Evolutionary conservation across 2,113 vertebrate genomes (phyloP).

Genomic region (Gasterosteus nipponicus): DNA sequence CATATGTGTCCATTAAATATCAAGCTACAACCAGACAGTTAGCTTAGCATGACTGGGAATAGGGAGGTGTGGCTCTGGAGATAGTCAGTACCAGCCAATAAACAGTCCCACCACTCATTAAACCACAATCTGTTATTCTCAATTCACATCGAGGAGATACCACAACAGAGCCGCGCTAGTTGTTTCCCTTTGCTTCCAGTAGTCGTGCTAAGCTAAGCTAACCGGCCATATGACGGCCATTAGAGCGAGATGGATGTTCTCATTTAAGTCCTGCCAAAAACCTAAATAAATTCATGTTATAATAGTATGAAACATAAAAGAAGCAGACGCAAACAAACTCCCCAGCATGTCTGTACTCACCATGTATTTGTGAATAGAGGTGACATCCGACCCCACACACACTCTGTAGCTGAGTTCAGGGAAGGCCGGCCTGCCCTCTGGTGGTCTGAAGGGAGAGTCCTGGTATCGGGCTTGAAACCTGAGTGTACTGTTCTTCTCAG

Average conservation of each 20-base stretch:
- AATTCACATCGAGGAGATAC: not conserved
- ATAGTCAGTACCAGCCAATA: too few species aligned
- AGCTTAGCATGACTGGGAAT: not conserved
- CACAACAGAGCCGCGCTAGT: not conserved
- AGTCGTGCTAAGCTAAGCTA: not conserved
- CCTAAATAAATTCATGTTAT: not conserved
- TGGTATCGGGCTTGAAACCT: slow-evolving; percentile 90
- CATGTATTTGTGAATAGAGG: slow-evolving; percentile 95
- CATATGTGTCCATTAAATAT: not conserved
- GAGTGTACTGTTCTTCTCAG: slow-evolving; percentile 83
- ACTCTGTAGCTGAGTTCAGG: slow-evolving; percentile 93
- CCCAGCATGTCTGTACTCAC: slow-evolving; percentile 54
- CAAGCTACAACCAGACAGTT: not conserved
- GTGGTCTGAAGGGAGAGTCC: slow-evolving; percentile 87
- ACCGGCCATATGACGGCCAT: not conserved
- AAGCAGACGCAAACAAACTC: not conserved
- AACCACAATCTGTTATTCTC: too few species aligned
- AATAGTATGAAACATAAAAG: not conserved
- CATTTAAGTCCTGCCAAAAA: not conserved
- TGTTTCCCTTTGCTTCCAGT: not conserved
- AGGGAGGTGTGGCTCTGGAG: too few species aligned
- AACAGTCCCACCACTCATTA: too few species aligned
- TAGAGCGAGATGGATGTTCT: not conserved
- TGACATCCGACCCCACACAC: slow-evolving; percentile 89
- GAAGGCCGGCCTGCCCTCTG: slow-evolving; percentile 73